Evolutionary conservation across 2,113 vertebrate genomes (phyloP).

Genomic region (Macrotis lagotis): DNA sequence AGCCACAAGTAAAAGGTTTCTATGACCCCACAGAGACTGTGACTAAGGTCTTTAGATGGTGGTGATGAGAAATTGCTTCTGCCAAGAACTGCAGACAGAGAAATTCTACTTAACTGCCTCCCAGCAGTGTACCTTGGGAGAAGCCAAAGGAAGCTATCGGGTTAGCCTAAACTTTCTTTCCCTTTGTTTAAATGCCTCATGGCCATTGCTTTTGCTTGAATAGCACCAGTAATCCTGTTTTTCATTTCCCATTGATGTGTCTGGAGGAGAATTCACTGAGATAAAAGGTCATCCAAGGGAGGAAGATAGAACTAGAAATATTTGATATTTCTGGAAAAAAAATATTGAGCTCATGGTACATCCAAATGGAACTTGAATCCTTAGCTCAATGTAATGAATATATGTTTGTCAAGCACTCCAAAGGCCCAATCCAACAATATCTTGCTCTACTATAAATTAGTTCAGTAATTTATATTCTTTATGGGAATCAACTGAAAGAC

Average conservation of each 20-base stretch:
- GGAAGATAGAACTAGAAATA: neutral
- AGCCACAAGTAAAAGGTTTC: neutral
- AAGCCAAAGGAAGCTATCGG: neutral
- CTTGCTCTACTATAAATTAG: neutral
- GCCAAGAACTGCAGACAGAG: neutral
- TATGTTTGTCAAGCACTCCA: neutral
- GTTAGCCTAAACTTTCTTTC: neutral
- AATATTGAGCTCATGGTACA: neutral
- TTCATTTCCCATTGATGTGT: neutral
- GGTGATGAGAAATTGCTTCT: neutral
- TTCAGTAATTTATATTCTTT: neutral
- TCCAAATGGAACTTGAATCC: neutral
- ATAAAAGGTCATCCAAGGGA: neutral
- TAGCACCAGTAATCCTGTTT: neutral
- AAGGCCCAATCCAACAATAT: neutral
- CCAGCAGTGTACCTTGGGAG: neutral
- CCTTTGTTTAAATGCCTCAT: neutral
- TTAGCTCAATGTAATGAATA: neutral
- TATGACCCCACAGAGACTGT: neutral
- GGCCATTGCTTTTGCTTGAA: neutral
- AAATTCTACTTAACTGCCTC: neutral
- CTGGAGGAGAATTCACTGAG: neutral
- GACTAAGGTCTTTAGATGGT: neutral
- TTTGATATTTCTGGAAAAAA: neutral
- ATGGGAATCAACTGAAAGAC: neutral